Base-by-base conservation (phyloP, 2,113 vertebrate genomes). In the Myanophis thanlyinensis region DNA sequence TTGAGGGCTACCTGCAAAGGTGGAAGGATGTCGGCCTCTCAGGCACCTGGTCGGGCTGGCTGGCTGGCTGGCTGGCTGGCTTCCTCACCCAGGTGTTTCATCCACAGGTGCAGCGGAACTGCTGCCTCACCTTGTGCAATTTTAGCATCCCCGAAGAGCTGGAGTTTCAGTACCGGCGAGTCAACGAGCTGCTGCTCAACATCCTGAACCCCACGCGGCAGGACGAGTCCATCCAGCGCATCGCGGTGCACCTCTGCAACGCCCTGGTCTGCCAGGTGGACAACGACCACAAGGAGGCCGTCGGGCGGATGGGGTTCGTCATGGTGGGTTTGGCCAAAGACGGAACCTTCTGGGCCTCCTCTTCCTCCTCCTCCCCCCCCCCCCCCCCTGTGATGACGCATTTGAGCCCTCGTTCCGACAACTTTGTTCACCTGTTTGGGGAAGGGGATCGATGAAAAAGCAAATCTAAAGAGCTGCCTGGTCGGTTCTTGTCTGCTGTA, bases 221-320 rank as follows among this genome's bases (percentile, higher is more conserved):
- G 97, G 99, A 99, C 0, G 99, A 99, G 97, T 99, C 99, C 0
- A 99, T 99, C 97, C 99, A 99, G 98, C 98, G 99, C 90, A 99
- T 99, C 0, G 99, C 99, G 0, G 99, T 99, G 86, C 99, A 99
- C 95, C 98, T 99, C 92, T 99, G 99, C 96, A 99, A 99, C 0
- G 99, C 99, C 40, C 96, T 99, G 94, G 99, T 99, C 95, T 99
- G 99, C 96, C 99, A 99, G 97, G 99, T 99, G 97, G 99, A 99
- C 98, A 99, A 99, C 0, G 98, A 99, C 94, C 99, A 99, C 96
- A 99, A 99, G 94, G 99, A 99, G 94, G 99, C 98, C 0, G 99
- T 99, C 94, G 99, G 99, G 80, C 99, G 99, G 98, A 99, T 99
- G 99, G 99, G 99, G 35, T 99, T 99, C 40, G 99, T 99, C 9